Base-by-base conservation (phyloP, 2,113 vertebrate species). In the Macroglossus sobrinus region DNA sequence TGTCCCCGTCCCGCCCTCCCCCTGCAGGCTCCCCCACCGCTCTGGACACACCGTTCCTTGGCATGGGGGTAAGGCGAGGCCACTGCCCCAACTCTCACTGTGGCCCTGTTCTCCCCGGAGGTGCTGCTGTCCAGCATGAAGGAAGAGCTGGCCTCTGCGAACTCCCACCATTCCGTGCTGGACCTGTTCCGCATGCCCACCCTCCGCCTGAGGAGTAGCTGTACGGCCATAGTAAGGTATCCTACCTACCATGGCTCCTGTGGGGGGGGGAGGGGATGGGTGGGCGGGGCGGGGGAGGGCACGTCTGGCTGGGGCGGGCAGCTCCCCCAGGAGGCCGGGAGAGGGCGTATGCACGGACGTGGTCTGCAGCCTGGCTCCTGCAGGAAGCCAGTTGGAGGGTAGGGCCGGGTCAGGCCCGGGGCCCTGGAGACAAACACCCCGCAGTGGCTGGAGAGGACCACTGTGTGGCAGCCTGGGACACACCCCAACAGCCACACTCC, bases 71-170 rank as follows among this genome's bases (percentile, higher is more conserved):
- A 26, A 43, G 50, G 28, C 0, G 3, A n/a, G 75, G 33, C 40
- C 13, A 1, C 2, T 0, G 5, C 24, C 26, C 57, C 30, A 15
- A 7, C n/a, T 40, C 10, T 50, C 57, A 64, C 21, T 5, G 50
- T 18, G 30, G 9, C n/a, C n/a, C 63, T 0, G 0, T 26, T 47
- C 47, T 71, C 45, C 47, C 64, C 0, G 1, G n/a, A 99, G 99
- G 97, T 98, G 28, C 96, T 99, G 38, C 97, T 97, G 88, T 98
- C 98, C 55, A 98, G 98, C 96, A 99, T 99, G 99, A 96, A 98
- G 3, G 99, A 99, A 79, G 99, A 99, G 71, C 76, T 99, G 0
- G 63, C 97, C 3, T 98, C 98, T 0, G 87, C 91, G 0, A 96
- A 68, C 28, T 85, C 38, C 0, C 87, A 7, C 0, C 90, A 96